Evolutionary conservation across 2,797 vertebrate genomes (phyloP).

Genomic region (Poliocrania exsul): DNA sequence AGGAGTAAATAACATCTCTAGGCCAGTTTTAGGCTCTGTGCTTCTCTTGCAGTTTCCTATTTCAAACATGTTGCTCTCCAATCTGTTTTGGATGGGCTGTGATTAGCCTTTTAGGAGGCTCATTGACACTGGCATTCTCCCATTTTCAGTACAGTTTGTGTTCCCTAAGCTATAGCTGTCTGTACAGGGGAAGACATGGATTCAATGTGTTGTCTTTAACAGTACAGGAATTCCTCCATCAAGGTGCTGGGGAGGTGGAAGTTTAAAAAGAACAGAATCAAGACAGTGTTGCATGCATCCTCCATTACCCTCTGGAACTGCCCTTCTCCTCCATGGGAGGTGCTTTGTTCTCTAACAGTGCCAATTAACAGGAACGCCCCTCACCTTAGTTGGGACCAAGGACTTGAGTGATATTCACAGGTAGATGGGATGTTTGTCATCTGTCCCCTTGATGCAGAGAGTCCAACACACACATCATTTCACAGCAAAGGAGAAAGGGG

Average conservation of each 20-base stretch:
- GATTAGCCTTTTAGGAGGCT: slow-evolving; percentile 36
- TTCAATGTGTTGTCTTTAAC: not conserved
- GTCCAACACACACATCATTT: slow-evolving; percentile 35
- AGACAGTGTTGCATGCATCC: not conserved
- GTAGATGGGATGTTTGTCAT: slow-evolving; percentile 16
- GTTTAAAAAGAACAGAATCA: slow-evolving; percentile 6
- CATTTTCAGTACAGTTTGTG: not conserved
- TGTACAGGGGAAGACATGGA: slow-evolving; percentile 50
- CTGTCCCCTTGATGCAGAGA: slow-evolving; percentile 24
- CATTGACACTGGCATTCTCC: not conserved
- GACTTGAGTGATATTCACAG: slow-evolving; percentile 14
- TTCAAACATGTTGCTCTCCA: not conserved
- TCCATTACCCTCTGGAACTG: slow-evolving; percentile 19
- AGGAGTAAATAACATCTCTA: not conserved
- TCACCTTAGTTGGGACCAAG: slow-evolving; percentile 30
- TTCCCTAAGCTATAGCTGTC: not conserved
- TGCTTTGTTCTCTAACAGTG: slow-evolving; percentile 39
- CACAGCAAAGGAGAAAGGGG: slow-evolving; percentile 58
- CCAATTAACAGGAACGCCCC: slow-evolving; percentile 7
- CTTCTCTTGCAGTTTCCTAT: not conserved
- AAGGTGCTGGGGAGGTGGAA: not conserved
- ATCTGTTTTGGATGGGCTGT: not conserved
- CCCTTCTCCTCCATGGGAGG: slow-evolving; percentile 54
- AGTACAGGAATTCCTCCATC: slow-evolving; percentile 10
- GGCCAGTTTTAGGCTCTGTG: not conserved